These are phyloP conservation scores for Armadillidium nasatum DNA, from an alignment of 1,140 invertebrate species.

Conservation along the genomic window DNA sequence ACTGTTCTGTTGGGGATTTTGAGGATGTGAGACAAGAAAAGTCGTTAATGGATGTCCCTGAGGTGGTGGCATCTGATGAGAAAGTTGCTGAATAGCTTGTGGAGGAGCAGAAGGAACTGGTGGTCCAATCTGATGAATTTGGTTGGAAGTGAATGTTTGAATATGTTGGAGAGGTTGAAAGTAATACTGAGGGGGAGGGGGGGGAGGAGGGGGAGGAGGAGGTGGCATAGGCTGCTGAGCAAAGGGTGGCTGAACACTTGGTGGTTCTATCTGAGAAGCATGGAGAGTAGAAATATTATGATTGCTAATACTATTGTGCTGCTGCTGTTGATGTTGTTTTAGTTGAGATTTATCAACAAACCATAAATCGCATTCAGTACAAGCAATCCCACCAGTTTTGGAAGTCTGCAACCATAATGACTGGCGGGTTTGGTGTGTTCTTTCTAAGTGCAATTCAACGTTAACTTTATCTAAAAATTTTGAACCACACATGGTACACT, in stretches of 20 bases:
- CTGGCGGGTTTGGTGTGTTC: constrained; percentile 35
- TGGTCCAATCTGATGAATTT: neutral
- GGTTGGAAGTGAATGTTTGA: neutral
- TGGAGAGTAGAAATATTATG: constrained; percentile 29
- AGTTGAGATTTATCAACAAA: constrained; percentile 33
- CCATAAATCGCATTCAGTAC: constrained; percentile 35
- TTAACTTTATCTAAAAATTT: constrained; percentile 43
- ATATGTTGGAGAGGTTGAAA: constrained; percentile 10
- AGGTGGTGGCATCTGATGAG: constrained; percentile 12
- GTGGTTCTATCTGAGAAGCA: constrained; percentile 28
- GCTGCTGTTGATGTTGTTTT: constrained; percentile 35
- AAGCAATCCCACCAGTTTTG: constrained; percentile 29
- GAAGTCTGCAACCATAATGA: constrained; percentile 38
- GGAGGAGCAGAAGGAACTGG: constrained; percentile 1
- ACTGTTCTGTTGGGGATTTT: neutral
- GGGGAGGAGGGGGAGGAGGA: constrained; percentile 23
- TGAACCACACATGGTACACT: constrained; percentile 42
- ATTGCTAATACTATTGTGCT: constrained; percentile 24
- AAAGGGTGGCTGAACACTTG: constrained; percentile 20
- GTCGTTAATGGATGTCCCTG: neutral
- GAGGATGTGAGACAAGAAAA: neutral
- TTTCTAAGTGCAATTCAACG: constrained; percentile 40
- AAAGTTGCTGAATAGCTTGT: constrained; percentile 1
- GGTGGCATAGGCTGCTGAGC: constrained; percentile 23
- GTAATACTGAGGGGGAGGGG: neutral